Evolutionary conservation across 1,140 invertebrate species (phyloP), one percentile per base, ranked within the genome.

Genomic region (Pogonus chalceus): DNA sequence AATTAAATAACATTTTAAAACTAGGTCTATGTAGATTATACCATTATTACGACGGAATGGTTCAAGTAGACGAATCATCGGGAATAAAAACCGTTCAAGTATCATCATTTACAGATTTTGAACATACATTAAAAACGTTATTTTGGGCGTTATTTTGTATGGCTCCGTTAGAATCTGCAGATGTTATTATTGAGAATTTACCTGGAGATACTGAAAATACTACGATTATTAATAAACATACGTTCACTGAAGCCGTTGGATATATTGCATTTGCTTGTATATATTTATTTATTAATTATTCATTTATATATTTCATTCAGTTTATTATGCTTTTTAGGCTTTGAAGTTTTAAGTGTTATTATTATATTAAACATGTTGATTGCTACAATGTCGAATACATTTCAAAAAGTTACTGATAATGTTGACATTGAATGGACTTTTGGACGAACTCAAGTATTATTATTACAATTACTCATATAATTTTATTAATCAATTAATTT

Each of bases 121-220:
- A 55, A 2, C 76, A 73, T 35, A 85, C 83, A 3, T 68, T 86
- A 35, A 83, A 81, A 61, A 86, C 82, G 2, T 72, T 86, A 23
- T 88, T 88, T 65, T 88, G 85, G 85, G 82, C 82, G 0, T 74
- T 88, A 56, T 86, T 88, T 62, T 84, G 84, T 49, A 80, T 86
- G 74, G 75, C 78, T 0, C 78, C 83, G 1, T 67, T 83, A 47
- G 78, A 82, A 62, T 78, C 79, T 22, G 82, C 81, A 12, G 78
- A 79, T 47, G 79, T 85, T 4, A 67, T 81, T 14, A 75, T 80
- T 3, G 76, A 76, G 60, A 80, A 80, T 58, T 60, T 78, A n/a
- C 72, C 74, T 1, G 70, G 72, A 4, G 69, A 72, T 52, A 68
- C 64, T 0, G 68, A 72, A 3, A 65, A 66, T 9, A 69, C 69